A percentile compares a stretch with the other conserved stretches of the same genome.
These are phyloP conservation scores for Clanis bilineata DNA, from an alignment of 2,888 invertebrate genomes.

Conservation along the genomic window DNA sequence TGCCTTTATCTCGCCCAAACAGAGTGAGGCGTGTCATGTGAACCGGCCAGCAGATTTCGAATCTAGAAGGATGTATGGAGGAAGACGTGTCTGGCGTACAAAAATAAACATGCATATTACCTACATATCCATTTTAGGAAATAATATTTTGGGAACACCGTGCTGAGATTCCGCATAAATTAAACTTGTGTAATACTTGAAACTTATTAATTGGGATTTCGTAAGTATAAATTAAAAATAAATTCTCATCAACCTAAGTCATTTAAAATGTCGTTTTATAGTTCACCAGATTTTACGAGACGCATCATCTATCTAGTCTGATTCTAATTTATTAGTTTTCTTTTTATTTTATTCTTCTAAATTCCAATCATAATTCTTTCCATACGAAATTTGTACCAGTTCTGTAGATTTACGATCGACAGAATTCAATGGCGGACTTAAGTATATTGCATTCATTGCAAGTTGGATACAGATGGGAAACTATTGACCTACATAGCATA, in stretches of 20 bases:
- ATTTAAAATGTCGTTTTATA: not conserved
- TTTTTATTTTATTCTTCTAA: no score
- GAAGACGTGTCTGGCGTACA: conserved; percentile 23
- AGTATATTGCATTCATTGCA: conserved; percentile 48
- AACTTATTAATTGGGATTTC: no score
- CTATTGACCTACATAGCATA: conserved; percentile 69
- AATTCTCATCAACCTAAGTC: not conserved
- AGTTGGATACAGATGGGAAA: conserved; percentile 51
- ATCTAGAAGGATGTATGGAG: conserved; percentile 36
- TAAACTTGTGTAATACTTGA: not conserved
- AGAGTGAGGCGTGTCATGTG: conserved; percentile 65
- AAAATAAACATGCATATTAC: not conserved
- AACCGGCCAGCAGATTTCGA: conserved; percentile 39
- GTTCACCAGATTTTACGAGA: no score
- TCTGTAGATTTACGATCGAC: conserved; percentile 48
- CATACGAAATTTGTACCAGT: conserved; percentile 17
- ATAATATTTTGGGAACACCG: not conserved
- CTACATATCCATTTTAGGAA: not conserved
- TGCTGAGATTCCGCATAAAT: not conserved
- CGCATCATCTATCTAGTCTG: no score
- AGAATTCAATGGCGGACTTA: no score
- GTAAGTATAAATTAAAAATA: not conserved
- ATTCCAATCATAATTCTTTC: no score
- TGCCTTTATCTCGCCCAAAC: conserved; percentile 69
- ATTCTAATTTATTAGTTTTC: no score